Base-by-base conservation (phyloP, 2,888 invertebrate species). In the Leucophenga maculata region DNA sequence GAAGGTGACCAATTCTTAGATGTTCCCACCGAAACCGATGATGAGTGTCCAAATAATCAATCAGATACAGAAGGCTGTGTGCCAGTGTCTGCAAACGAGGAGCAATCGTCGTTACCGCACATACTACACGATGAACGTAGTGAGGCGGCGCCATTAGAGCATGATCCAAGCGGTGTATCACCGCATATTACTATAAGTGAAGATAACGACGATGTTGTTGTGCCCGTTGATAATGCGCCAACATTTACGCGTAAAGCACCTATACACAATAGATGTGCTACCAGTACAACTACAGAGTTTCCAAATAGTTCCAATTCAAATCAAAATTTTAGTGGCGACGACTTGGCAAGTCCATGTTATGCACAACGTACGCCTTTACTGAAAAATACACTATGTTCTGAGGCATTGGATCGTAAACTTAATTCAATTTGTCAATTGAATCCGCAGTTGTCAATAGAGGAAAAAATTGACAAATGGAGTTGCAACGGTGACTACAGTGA, bases 221-320 rank as follows among this genome's bases (percentile, higher is more conserved):
- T 57, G 2, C 31, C n/a, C n/a, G 14, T 16, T 18, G 31, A 57
- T 18, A 22, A 31, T 57, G 26, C 57, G 26, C 9, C 31, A n/a
- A 57, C 22, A 9, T n/a, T n/a, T 57, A 31, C 57, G n/a, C 20
- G 73, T 9, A 71, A 69, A 0, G 57, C 69, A 3, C 68, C 3
- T 11, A 6, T 39, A 8, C 11, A 39, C 8, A 39, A 39, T 11
- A 39, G 39, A 39, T 39, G 39, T 8, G 39, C 39, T 0, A 75
- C 73, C 18, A 86, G 86, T n/a, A 85, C 86, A 32, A 86, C 87
- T 6, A 88, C 87, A 44, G 87, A 88, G 57, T 87, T 88, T 72
- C 87, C 87, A 6, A 86, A 86, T 0, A 88, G 87, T 44, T 86
- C 87, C 3, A 85, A 86, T 0, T 88, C 87, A 0, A 84, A 84